Percentiles rank a stretch among this genome's conserved stretches.
Evolutionary conservation across 2,113 vertebrate species (phyloP).

Genomic region (Plotosus lineatus): DNA sequence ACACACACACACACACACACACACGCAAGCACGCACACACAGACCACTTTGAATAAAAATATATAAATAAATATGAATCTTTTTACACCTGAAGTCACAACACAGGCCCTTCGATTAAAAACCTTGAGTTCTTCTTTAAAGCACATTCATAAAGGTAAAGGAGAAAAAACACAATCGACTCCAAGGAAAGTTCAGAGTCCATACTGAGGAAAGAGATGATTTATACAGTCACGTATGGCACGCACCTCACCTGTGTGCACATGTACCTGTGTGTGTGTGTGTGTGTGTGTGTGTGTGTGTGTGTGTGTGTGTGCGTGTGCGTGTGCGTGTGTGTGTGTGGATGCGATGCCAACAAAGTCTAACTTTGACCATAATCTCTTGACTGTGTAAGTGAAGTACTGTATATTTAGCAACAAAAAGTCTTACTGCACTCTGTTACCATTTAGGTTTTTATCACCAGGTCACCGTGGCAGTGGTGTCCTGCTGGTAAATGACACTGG

Average conservation of each 20-base stretch:
- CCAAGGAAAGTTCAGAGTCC: slow-evolving; percentile 2
- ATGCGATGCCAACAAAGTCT: not conserved
- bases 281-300: not conserved
- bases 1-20: not conserved
- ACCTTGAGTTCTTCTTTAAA: not conserved
- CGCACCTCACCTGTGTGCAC: not conserved
- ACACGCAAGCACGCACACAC: too few species aligned
- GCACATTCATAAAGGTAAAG: not conserved
- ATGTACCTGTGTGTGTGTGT: not conserved
- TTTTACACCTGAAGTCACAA: not conserved
- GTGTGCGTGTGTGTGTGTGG: not conserved
- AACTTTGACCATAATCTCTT: not conserved
- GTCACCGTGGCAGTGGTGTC: too few species aligned
- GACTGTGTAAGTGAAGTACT: not conserved
- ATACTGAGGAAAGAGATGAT: not conserved
- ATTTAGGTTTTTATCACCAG: not conserved
- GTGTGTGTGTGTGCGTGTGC: not conserved
- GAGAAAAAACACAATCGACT: not conserved
- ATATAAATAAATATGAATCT: not conserved
- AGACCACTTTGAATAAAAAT: not conserved
- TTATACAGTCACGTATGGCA: not conserved
- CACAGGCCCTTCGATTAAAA: too few species aligned
- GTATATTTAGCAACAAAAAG: not conserved
- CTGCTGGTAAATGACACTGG: too few species aligned
- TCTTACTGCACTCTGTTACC: not conserved